Base-by-base conservation (phyloP, 1,140 invertebrate species). In the Hormaphis cornu region DNA sequence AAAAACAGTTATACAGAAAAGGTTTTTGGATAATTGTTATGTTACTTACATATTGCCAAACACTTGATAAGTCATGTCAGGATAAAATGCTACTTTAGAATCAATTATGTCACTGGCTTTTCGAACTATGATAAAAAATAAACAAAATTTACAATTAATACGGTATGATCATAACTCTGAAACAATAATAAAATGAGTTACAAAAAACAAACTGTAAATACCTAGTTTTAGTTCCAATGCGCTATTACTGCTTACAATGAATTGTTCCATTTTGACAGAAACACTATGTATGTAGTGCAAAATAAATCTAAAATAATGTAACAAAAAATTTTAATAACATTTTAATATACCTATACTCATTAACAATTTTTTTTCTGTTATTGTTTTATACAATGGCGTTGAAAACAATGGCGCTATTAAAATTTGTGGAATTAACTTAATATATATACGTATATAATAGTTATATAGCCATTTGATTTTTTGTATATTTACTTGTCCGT, bases 51-150 rank as follows among this genome's bases (percentile, higher is more conserved):
- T 83, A 74, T 94, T 90, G 24, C 93, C 93, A 81, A 95, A 97
- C 18, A 96, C 84, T 80, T 97, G 93, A 82, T 97, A 92, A 58
- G 90, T 89, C 90, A 95, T 95, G 58, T 89, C 88, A 8, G 93
- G 91, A 54, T 84, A 82, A 77, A 95, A 96, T 16, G 80, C 81
- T 8, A 79, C 79, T n/a, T 81, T 79, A 33, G 89, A 85, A 79
- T 90, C 83, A 72, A 89, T 83, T 20, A 94, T 75, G 77, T 93
- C 90, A 20, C 84, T 75, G 37, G 82, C 76, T 61, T 80, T 77
- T 46, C 87, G 82, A 26, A 93, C 86, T 89, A 78, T 58, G 76
- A 75, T 66, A 73, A 54, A 69, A 70, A 73, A 61, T 53, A 71
- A 18, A 56, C 66, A 56, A 69, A 12, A 30, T 20, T n/a, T 2